phyloP scores from a whole-genome alignment of 2,797 vertebrate species.

The Avahi laniger region DNA sequence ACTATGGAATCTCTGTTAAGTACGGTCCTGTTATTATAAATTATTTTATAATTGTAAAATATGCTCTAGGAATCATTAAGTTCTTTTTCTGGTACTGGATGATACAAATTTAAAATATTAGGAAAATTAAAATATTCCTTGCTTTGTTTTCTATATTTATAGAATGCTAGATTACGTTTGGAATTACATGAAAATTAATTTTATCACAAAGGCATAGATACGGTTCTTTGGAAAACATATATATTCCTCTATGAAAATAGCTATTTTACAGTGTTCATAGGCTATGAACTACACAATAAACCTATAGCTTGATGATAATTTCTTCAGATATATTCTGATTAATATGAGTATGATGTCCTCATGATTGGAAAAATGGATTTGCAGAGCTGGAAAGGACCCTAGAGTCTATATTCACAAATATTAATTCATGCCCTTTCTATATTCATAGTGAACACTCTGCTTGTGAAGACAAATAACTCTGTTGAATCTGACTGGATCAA shows the following conservation, averaged over 20 bases:
- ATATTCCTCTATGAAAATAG: background rate
- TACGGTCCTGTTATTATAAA: conserved; percentile 60
- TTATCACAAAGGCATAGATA: background rate
- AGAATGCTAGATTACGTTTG: background rate
- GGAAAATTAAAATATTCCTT: background rate
- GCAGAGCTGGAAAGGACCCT: background rate
- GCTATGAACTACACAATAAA: background rate
- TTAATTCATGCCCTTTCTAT: background rate
- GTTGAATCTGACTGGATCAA: background rate
- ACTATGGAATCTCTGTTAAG: conserved; percentile 71
- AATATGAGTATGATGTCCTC: background rate
- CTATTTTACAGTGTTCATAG: too few species aligned
- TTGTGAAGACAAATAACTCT: background rate
- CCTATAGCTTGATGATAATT: background rate
- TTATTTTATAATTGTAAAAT: conserved; percentile 61
- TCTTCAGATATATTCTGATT: background rate
- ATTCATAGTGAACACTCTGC: background rate
- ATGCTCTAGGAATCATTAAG: conserved; percentile 50
- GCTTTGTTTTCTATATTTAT: background rate
- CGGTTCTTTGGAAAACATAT: background rate
- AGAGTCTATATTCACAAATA: background rate
- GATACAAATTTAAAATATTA: background rate
- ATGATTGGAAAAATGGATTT: background rate
- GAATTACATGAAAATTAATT: background rate
- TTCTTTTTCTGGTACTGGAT: background rate